Conservation (phyloP, 2,888 invertebrate genomes). For the Eucriotettix oculatus region DNA sequence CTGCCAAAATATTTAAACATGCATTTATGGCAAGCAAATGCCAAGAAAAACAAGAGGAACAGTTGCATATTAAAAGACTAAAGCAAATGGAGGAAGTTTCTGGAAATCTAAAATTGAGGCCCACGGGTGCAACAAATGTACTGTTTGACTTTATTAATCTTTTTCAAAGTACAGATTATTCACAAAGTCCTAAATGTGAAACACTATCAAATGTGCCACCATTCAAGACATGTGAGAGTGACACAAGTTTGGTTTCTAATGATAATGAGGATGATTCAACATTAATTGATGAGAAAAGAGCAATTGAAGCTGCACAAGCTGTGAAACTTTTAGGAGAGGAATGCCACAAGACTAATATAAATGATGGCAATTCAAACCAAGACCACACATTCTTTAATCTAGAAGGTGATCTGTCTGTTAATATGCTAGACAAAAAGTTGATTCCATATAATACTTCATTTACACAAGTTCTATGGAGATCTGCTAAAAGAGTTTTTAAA, state of each 20-base stretch:
- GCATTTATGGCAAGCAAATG: too few relatives aligned
- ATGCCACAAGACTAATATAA: background rate
- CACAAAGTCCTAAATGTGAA: too few relatives aligned
- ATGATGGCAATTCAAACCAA: background rate
- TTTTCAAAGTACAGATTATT: too few relatives aligned
- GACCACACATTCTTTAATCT: background rate
- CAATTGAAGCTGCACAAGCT: slow-evolving; percentile 1
- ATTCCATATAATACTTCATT: too few relatives aligned
- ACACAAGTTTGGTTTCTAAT: background rate
- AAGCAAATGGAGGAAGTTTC: slow-evolving; percentile 32
- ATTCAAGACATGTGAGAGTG: background rate
- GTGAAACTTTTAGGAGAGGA: background rate
- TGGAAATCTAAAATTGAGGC: slow-evolving; percentile 17
- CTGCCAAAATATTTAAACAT: too few relatives aligned
- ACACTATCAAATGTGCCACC: background rate
- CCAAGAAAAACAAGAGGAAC: background rate
- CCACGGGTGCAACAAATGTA: too few relatives aligned
- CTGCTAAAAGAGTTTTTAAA: background rate
- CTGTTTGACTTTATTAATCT: too few relatives aligned
- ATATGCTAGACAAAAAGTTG: background rate
- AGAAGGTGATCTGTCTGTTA: background rate
- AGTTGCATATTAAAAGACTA: slow-evolving; percentile 29
- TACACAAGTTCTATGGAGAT: too few relatives aligned
- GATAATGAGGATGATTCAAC: background rate
- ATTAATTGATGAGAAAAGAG: background rate